Evolutionary conservation across 2,888 invertebrate species (phyloP).

Genomic region (Tinea pellionella): DNA sequence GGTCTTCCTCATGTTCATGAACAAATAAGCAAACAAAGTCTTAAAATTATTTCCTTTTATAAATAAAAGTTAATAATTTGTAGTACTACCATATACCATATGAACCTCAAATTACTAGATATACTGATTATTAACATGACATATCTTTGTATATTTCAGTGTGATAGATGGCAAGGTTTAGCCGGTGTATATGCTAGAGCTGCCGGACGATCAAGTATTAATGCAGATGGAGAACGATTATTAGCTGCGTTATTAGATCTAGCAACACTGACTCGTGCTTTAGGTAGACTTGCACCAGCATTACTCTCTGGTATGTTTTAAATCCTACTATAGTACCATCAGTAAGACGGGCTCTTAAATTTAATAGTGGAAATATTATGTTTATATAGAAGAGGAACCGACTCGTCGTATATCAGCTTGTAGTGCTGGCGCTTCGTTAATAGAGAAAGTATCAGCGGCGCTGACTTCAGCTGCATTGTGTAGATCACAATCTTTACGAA

Average conservation of each 20-base stretch:
- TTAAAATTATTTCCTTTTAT: no score
- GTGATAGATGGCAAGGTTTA: conserved; percentile 59
- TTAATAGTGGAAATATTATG: no score
- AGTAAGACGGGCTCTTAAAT: no score
- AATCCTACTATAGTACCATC: no score
- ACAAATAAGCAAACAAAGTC: no score
- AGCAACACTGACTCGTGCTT: conserved; percentile 54
- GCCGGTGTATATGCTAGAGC: conserved; percentile 57
- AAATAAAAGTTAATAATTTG: no score
- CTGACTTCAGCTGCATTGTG: conserved; percentile 44
- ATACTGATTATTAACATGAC: no score
- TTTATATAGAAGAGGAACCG: conserved; percentile 22
- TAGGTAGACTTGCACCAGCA: conserved; percentile 56
- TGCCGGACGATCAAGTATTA: conserved; percentile 23
- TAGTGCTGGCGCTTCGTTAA: conserved; percentile 36
- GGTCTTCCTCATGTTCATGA: no score
- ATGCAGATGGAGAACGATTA: conserved; percentile 42
- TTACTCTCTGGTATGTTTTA: conserved; percentile 37
- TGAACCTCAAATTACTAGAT: no score
- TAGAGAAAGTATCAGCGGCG: conserved; percentile 47
- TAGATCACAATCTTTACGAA: conserved; percentile 22
- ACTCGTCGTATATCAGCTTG: conserved; percentile 23
- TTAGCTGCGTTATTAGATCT: conserved; percentile 59
- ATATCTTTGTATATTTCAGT: no score
- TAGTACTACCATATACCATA: no score